Conservation (phyloP, 2,113 vertebrate species). For the Diadophis punctatus region DNA sequence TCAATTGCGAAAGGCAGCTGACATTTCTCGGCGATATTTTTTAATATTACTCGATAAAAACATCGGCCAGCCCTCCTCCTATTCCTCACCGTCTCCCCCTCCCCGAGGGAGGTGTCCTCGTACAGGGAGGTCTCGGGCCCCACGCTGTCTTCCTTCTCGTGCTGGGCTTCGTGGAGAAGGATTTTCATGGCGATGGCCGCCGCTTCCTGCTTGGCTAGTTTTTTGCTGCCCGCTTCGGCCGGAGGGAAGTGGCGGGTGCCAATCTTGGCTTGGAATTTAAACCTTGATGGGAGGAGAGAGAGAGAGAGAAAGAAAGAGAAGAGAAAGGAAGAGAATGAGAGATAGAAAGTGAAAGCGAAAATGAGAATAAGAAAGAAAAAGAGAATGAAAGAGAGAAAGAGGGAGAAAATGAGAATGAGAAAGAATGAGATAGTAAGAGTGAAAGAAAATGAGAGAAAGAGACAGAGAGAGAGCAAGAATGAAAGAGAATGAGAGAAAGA, state of each 20-base stretch:
- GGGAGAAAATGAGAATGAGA: too few relatives aligned
- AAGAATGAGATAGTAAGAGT: too few relatives aligned
- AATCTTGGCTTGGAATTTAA: slow-evolving; percentile 92
- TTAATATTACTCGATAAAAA: too few relatives aligned
- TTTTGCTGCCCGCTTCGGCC: slow-evolving; percentile 91
- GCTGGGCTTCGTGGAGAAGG: slow-evolving; percentile 77
- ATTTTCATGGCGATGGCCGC: slow-evolving; percentile 82
- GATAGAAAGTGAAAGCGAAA: too few relatives aligned
- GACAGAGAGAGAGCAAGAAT: too few relatives aligned
- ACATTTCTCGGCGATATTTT: too few relatives aligned
- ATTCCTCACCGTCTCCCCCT: slow-evolving; percentile 33
- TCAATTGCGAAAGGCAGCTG: too few relatives aligned
- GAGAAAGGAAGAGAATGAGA: background rate
- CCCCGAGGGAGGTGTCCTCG: fast-evolving
- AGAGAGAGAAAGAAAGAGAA: background rate
- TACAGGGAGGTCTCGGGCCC: background rate
- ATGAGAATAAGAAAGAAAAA: too few relatives aligned
- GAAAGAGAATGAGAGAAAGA: too few relatives aligned
- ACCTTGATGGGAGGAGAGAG: slow-evolving; percentile 65
- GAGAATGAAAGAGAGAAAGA: too few relatives aligned
- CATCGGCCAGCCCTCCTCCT: background rate
- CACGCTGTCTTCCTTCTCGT: slow-evolving; percentile 60
- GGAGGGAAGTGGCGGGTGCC: slow-evolving; percentile 82
- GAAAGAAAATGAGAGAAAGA: too few relatives aligned
- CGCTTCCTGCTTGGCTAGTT: slow-evolving; percentile 91